Conservation (phyloP, 2,113 vertebrate genomes). For the Cololabis saira region DNA sequence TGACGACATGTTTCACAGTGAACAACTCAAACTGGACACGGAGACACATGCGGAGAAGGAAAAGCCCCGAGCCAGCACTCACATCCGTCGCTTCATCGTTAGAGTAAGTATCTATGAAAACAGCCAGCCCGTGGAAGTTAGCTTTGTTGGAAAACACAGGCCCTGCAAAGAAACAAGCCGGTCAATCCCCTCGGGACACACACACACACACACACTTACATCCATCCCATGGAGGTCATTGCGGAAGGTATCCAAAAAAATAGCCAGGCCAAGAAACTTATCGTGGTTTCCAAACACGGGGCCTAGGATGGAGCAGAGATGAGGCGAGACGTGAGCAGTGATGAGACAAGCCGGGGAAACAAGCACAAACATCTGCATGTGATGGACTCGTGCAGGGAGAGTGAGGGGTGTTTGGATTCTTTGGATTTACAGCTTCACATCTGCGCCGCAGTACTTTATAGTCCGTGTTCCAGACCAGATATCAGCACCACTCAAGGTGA, state of each 20-base stretch:
- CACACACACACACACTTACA: conserved; percentile 78
- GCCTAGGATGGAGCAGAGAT: conserved; percentile 81
- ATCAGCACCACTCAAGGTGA: too few species aligned
- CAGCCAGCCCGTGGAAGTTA: conserved; percentile 92
- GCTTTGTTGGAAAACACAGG: conserved; percentile 96
- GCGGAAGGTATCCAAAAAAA: conserved; percentile 86
- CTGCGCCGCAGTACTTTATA: too few species aligned
- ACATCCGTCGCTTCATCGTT: conserved; percentile 95
- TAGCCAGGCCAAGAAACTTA: conserved; percentile 81
- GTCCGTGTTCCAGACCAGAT: too few species aligned
- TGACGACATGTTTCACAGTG: background rate
- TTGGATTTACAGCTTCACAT: too few species aligned
- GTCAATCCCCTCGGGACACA: conserved; percentile 25
- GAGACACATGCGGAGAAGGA: conserved; percentile 48
- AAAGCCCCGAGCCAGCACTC: conserved; percentile 72
- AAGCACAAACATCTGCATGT: conserved; percentile 1
- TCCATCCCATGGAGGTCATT: conserved; percentile 85
- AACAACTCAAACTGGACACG: conserved; percentile 33
- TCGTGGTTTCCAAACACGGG: conserved; percentile 84
- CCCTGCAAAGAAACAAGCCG: conserved; percentile 82
- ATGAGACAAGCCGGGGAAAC: conserved; percentile 2
- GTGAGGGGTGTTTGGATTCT: too few species aligned
- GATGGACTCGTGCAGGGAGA: background rate
- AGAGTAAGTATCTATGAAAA: conserved; percentile 97
- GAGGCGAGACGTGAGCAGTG: conserved; percentile 60